These are phyloP conservation scores for Drosophila nigricruria DNA, from an alignment of 2,888 invertebrate genomes.

Conservation along the genomic window DNA sequence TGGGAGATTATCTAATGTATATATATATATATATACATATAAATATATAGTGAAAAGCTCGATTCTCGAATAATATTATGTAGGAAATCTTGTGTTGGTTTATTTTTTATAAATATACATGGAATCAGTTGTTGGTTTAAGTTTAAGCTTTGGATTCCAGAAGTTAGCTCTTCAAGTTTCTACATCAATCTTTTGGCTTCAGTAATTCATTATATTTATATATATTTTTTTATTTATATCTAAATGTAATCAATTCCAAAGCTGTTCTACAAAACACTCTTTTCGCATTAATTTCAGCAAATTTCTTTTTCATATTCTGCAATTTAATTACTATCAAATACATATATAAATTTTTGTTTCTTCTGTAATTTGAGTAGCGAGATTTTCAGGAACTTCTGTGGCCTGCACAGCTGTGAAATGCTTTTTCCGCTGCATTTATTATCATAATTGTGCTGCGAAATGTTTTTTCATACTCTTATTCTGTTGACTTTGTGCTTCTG, in stretches of 20 bases:
- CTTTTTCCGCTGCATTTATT: slow-evolving; percentile 62
- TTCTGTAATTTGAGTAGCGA: neutral
- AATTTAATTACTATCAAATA: neutral
- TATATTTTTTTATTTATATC: no score
- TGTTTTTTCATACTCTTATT: slow-evolving; percentile 2
- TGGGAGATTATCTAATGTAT: neutral
- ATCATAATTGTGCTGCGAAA: slow-evolving; percentile 52
- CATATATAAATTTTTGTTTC: neutral
- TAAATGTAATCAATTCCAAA: neutral
- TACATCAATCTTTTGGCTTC: no score
- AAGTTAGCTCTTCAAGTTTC: no score
- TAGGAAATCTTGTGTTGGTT: no score
- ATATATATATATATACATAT: neutral
- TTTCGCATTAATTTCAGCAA: neutral
- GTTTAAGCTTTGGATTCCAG: no score
- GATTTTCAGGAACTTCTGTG: slow-evolving; percentile 10
- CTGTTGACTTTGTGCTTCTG: neutral
- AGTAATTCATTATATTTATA: no score
- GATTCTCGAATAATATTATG: no score
- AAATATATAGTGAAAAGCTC: neutral
- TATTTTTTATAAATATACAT: no score
- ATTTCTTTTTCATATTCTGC: neutral
- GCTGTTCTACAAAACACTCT: neutral
- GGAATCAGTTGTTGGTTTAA: no score
- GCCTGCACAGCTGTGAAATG: slow-evolving; percentile 48